Evolutionary conservation across 2,888 invertebrate genomes (phyloP).

Genomic region (Ormyrus rosae): DNA sequence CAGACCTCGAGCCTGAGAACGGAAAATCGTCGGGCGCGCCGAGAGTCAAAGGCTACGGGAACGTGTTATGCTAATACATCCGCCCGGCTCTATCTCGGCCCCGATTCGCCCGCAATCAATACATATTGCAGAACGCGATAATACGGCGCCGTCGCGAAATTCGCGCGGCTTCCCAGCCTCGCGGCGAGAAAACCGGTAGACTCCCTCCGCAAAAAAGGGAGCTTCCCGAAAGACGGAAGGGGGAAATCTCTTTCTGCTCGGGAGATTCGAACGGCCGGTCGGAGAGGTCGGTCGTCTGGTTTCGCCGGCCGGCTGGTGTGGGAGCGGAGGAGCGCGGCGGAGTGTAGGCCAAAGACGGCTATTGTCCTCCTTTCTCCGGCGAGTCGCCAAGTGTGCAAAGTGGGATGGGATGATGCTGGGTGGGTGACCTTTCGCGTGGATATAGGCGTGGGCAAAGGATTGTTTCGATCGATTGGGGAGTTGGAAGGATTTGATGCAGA

Average conservation of each 20-base stretch:
- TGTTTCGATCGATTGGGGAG: not conserved
- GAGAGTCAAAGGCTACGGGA: not conserved
- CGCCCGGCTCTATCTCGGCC: conserved; percentile 7
- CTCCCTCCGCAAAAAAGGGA: too few relatives aligned
- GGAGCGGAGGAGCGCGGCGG: not conserved
- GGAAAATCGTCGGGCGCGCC: conserved; percentile 5
- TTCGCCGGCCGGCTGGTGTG: conserved; percentile 1
- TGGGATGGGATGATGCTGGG: conserved; percentile 8
- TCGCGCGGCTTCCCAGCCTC: not conserved
- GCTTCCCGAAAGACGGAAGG: not conserved
- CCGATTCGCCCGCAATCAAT: conserved; percentile 48
- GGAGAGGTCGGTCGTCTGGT: conserved; percentile 4
- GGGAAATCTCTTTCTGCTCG: not conserved
- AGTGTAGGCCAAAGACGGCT: conserved; percentile 38
- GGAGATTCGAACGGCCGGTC: not conserved
- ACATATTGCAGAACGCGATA: conserved; percentile 5
- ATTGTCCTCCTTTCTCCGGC: conserved; percentile 38
- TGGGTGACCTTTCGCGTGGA: not conserved
- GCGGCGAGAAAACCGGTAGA: too few relatives aligned
- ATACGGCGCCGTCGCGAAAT: not conserved
- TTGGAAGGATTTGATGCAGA: not conserved
- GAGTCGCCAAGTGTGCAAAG: not conserved
- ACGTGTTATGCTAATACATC: conserved; percentile 47
- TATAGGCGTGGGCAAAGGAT: not conserved
- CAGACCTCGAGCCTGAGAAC: not conserved